phyloP scores from a whole-genome alignment of 2,113 vertebrate species.

The Polypterus senegalus region DNA sequence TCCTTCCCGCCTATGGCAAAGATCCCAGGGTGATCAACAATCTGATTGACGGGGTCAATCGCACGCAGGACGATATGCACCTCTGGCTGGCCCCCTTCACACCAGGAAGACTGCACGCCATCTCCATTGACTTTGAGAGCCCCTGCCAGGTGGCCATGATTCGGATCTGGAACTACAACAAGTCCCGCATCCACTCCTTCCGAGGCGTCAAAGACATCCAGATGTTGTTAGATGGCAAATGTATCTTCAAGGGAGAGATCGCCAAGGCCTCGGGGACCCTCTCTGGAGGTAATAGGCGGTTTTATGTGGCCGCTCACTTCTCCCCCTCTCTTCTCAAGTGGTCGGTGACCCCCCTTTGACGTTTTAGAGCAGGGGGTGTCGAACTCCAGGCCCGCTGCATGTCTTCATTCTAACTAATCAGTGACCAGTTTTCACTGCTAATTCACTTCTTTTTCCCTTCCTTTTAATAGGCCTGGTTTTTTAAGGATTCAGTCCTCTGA shows the following conservation, averaged over 20 bases:
- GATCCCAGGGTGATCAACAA: conserved; percentile 74
- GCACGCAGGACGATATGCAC: conserved; percentile 94
- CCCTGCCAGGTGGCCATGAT: conserved; percentile 80
- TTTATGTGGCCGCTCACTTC: too few relatives aligned
- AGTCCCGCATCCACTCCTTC: conserved; percentile 92
- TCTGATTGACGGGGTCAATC: conserved; percentile 73
- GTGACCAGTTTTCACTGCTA: too few relatives aligned
- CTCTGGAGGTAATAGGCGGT: conserved; percentile 61
- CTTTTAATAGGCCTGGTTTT: too few relatives aligned
- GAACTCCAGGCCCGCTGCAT: too few relatives aligned
- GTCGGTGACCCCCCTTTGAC: too few relatives aligned
- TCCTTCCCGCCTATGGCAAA: conserved; percentile 74
- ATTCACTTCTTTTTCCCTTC: too few relatives aligned
- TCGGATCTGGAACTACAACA: conserved; percentile 97
- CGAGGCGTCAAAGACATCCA: conserved; percentile 76
- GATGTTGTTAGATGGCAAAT: conserved; percentile 66
- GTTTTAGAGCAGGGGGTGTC: too few relatives aligned
- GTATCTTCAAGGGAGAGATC: conserved; percentile 89
- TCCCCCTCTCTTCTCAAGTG: too few relatives aligned
- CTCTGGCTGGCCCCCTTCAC: conserved; percentile 93
- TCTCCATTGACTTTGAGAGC: conserved; percentile 65
- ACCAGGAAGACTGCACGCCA: conserved; percentile 56
- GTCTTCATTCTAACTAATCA: too few relatives aligned
- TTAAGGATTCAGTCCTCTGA: too few relatives aligned
- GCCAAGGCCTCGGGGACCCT: conserved; percentile 89